A percentile compares a stretch with the other conserved stretches of the same genome.
These are phyloP conservation scores for Diabrotica balteata DNA, from an alignment of 2,888 invertebrate genomes.

Conservation along the genomic window DNA sequence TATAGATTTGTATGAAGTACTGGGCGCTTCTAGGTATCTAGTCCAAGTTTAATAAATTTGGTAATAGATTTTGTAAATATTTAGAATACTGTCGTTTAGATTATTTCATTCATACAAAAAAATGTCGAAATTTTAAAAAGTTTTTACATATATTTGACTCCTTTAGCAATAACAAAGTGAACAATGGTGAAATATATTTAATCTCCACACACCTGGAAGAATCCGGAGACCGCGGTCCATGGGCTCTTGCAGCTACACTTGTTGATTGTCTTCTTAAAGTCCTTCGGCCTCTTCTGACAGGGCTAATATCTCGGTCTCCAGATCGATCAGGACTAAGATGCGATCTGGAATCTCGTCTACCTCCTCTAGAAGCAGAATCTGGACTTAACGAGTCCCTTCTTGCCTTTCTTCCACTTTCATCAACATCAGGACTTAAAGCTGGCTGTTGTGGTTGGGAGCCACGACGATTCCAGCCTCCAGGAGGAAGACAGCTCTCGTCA, in stretches of 20 bases:
- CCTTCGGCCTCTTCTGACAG: slow-evolving; percentile 73
- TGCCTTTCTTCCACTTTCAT: slow-evolving; percentile 73
- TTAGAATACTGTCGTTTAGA: too few species aligned
- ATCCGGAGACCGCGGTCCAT: slow-evolving; percentile 68
- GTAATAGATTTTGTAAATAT: too few species aligned
- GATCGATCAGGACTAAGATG: slow-evolving; percentile 80
- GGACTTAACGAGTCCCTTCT: slow-evolving; percentile 88
- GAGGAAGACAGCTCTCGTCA: slow-evolving; percentile 82
- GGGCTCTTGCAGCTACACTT: slow-evolving; percentile 68
- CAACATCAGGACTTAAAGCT: slow-evolving; percentile 80
- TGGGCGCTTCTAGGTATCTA: too few species aligned
- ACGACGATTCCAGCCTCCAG: slow-evolving; percentile 65
- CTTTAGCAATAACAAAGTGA: slow-evolving; percentile 10
- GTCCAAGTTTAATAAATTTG: too few species aligned
- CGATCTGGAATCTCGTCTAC: slow-evolving; percentile 73
- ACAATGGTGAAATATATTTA: slow-evolving; percentile 3
- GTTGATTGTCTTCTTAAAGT: slow-evolving; percentile 80
- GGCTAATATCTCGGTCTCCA: slow-evolving; percentile 82
- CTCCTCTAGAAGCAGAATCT: slow-evolving; percentile 80
- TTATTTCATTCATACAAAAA: too few species aligned
- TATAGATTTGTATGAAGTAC: too few species aligned
- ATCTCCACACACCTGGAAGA: slow-evolving; percentile 61
- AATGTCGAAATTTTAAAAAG: too few species aligned
- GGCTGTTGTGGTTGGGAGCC: slow-evolving; percentile 79
- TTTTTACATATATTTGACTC: too few species aligned